Conservation (phyloP, 2,113 vertebrate species). For the Smithornis capensis region DNA sequence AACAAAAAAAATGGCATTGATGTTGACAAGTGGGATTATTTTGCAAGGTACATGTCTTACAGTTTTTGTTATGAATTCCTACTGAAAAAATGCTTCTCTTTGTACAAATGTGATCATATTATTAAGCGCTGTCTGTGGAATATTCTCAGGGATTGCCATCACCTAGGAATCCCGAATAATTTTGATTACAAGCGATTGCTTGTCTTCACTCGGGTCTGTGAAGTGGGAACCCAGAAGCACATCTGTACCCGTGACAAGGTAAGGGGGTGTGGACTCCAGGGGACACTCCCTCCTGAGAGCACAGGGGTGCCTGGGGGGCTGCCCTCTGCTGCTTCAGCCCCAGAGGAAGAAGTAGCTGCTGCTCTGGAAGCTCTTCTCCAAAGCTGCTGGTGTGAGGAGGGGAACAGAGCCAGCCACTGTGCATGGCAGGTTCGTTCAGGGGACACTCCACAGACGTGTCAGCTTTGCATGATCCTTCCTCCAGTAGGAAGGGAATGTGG, state of each 20-base stretch:
- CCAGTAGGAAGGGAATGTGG: neutral
- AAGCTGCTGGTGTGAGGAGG: neutral
- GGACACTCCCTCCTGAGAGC: neutral
- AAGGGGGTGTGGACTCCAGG: fast-evolving
- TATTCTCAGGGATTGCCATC: conserved; percentile 87
- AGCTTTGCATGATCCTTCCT: neutral
- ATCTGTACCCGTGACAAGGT: conserved; percentile 96
- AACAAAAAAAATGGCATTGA: conserved; percentile 94
- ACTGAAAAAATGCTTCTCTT: neutral
- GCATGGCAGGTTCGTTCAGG: neutral
- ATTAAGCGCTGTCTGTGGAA: conserved; percentile 36
- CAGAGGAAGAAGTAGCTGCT: neutral
- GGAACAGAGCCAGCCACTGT: neutral
- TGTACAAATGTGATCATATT: neutral
- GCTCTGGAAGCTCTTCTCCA: neutral
- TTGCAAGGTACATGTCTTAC: conserved; percentile 83
- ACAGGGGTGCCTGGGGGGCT: fast-evolving
- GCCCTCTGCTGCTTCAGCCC: neutral
- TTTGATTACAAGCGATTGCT: conserved; percentile 90
- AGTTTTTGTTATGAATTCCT: neutral
- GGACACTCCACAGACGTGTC: neutral
- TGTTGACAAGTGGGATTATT: conserved; percentile 99
- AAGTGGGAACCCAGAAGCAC: conserved; percentile 76
- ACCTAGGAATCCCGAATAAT: conserved; percentile 93
- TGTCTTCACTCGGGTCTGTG: conserved; percentile 88